Evolutionary conservation across 1,140 invertebrate species (phyloP), one percentile per base, ranked within the genome.

Genomic region (Holcopasites calliopsidis): DNA sequence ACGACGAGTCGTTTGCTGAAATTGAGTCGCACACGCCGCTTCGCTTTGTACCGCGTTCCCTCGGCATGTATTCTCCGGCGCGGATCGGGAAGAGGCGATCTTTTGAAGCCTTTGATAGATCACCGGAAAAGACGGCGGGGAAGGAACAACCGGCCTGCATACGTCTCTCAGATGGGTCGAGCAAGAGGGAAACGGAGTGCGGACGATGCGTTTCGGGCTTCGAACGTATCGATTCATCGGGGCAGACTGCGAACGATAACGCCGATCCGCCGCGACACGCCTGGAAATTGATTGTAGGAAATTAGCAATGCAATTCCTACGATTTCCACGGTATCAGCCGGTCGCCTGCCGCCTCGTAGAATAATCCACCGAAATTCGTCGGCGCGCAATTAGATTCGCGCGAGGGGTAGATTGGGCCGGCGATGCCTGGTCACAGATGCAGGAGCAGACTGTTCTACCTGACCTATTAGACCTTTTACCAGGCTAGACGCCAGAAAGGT

Each of bases 401-500:
- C 13, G 18, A 62, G 40, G 23, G 16, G 23, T 58, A 69, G 65
- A 49, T 54, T 26, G 38, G 23, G 31, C 54, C 49, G 50, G 13
- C 44, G 16, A 33, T 65, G 60, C 18, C 38, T 66, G 52, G 52
- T 70, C 52, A 60, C 42, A 80, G 61, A 74, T 33, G 31, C 49
- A 69, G 44, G 44, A 77, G 33, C 68, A 52, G 40, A 69, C 47
- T 64, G 40, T 82, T 74, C 69, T 70, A 81, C 76, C 61, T 76
- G 47, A 82, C 68, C 83, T 81, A 81, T 83, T 75, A 81, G 78
- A 83, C 38, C 57, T 75, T 83, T 75, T 77, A 55, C 75, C 78
- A 83, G 72, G 82, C 83, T 82, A 74, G 66, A 86, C 74, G 82
- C 85, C 87, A 88, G 85, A 88, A 88, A 90, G 88, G 85, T 89